Base-by-base conservation (phyloP, 2,797 vertebrate species). In the Amblyraja radiata region DNA sequence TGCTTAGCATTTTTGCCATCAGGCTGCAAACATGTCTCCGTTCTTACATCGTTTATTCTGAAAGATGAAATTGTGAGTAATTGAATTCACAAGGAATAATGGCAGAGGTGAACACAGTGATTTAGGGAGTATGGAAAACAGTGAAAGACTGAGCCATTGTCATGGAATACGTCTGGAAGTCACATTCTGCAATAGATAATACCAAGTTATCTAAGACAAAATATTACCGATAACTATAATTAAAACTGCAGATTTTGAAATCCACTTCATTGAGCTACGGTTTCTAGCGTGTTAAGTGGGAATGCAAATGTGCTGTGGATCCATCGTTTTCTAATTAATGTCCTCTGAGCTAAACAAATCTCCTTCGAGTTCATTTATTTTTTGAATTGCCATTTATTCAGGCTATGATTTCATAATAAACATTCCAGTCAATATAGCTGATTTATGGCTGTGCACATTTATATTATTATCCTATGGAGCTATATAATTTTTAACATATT, bases 401-500 rank as follows among this genome's bases (percentile, higher is more conserved):
- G 39, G 2, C 65, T 5, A 18, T 39, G 39, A 39, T 5, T 92
- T 74, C 28, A 21, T 76, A 92, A 92, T 54, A 91, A 74, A 88
- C 25, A n/a, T 76, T 46, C 39, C 39, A 18, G 21, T 88, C 84
- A 36, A n/a, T 14, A 21, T 88, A 32, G 39, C 68, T 74, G 23
- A 74, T 92, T 68, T 68, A 88, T 88, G 68, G 68, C 71, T 91
- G 36, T 39, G 36, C 9, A 71, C 88, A 91, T 46, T 91, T 74
- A 73, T 86, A 63, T 32, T 88, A 68, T 76, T 74, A 76, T 92
- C 23, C 71, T 92, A 25, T 23, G 25, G 68, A 73, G 68, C 21
- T 92, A 74, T 74, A 74, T 92, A 73, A 92, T 58, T 92, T 68
- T 25, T 39, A 54, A n/a, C 74, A 92, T 73, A 90, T 92, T 76